Conservation (phyloP, 2,113 vertebrate species). For the Tetrao urogallus region DNA sequence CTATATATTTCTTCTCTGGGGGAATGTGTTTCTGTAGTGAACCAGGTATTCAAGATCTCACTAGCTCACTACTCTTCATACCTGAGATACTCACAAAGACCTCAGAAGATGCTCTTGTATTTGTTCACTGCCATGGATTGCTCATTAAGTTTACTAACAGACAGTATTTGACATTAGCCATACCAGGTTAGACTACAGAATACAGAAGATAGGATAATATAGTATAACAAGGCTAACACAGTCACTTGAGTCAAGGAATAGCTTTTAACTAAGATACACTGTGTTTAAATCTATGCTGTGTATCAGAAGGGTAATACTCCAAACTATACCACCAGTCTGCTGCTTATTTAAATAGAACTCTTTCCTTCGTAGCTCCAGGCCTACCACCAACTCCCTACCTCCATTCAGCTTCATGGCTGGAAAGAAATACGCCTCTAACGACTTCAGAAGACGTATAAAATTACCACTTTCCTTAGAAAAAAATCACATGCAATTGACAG, state of each 20-base stretch:
- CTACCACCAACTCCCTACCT: fast-evolving
- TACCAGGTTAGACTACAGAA: background rate
- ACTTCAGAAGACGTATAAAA: background rate
- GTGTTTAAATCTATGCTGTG: background rate
- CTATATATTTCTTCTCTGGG: background rate
- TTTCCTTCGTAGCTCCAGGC: background rate
- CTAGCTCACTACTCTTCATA: background rate
- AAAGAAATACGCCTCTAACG: background rate
- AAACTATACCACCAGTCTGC: background rate
- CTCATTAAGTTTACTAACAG: background rate
- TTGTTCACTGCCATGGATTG: background rate
- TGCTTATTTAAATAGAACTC: background rate
- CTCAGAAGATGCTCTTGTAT: background rate
- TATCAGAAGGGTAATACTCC: background rate
- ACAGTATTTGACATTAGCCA: background rate
- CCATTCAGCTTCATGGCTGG: background rate
- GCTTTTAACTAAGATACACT: background rate
- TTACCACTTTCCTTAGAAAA: background rate
- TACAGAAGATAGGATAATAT: background rate
- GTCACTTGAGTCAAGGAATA: background rate
- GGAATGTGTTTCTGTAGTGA: background rate
- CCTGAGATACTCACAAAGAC: background rate
- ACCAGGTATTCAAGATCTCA: background rate
- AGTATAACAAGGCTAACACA: background rate
- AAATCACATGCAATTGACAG: background rate